Conservation (phyloP, 2,888 invertebrate genomes). For the Dioctria rufipes region DNA sequence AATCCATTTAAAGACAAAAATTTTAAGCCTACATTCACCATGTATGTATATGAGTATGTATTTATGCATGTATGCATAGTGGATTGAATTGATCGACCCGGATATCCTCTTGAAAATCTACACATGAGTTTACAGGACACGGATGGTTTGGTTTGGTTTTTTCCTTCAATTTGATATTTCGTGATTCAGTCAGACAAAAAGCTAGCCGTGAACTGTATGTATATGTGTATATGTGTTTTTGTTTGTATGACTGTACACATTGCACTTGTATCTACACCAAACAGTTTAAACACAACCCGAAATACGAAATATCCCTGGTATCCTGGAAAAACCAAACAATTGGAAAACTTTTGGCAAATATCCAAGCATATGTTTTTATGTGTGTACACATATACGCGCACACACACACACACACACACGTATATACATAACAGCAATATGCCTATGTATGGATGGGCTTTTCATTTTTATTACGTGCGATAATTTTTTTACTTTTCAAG, state of each 20-base stretch:
- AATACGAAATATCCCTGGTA: too few relatives aligned
- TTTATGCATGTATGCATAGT: not conserved
- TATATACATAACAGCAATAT: not conserved
- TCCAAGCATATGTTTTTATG: not conserved
- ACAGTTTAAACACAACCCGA: not conserved
- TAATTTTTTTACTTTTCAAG: not conserved
- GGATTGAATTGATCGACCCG: not conserved
- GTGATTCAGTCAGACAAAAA: not conserved
- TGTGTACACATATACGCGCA: too few relatives aligned
- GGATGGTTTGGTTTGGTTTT: not conserved
- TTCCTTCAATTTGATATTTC: not conserved
- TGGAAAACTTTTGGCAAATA: not conserved
- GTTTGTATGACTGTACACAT: too few relatives aligned
- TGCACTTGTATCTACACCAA: not conserved
- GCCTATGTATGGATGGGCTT: not conserved
- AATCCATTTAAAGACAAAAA: not conserved
- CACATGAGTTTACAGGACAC: not conserved
- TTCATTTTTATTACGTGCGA: not conserved
- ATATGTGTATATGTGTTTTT: too few relatives aligned
- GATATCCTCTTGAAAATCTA: not conserved
- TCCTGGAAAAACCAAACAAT: too few relatives aligned
- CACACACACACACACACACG: too few relatives aligned
- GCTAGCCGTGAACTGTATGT: not conserved
- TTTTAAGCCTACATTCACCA: not conserved
- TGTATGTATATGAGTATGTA: too few relatives aligned